These are phyloP conservation scores for Mizuhopecten yessoensis DNA, from an alignment of 1,140 invertebrate genomes.

Conservation along the genomic window DNA sequence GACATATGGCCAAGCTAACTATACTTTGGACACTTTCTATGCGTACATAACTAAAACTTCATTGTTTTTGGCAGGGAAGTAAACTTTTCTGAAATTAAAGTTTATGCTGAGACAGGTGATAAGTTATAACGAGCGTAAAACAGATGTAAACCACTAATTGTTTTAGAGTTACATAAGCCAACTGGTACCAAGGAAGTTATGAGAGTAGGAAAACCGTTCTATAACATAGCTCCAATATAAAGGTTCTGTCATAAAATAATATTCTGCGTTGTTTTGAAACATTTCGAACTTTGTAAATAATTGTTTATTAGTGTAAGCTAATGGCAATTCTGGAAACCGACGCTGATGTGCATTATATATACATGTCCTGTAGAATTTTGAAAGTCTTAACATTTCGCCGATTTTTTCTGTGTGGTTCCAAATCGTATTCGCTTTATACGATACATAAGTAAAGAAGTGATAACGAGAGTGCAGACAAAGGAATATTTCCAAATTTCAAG, in stretches of 20 bases:
- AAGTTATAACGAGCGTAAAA: neutral
- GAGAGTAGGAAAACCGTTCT: neutral
- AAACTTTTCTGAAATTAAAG: conserved; percentile 34
- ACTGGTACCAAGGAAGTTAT: neutral
- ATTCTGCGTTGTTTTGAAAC: neutral
- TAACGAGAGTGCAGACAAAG: no score
- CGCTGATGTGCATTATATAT: no score
- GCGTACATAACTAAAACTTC: neutral
- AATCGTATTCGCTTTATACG: no score
- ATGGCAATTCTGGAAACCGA: neutral
- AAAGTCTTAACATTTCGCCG: no score
- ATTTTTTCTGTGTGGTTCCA: no score
- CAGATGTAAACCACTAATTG: conserved; percentile 3
- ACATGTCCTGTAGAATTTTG: no score
- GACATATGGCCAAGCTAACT: neutral
- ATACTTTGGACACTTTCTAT: neutral
- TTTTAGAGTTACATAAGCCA: neutral
- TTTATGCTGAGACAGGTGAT: conserved; percentile 20
- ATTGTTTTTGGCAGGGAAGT: neutral
- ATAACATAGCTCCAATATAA: neutral
- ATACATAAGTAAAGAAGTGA: no score
- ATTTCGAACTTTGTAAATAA: neutral
- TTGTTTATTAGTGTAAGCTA: neutral
- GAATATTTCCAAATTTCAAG: no score
- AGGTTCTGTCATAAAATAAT: neutral